Evolutionary conservation across 2,113 vertebrate species (phyloP), one percentile per base, ranked within the genome.

Genomic region (Nicator chloris): DNA sequence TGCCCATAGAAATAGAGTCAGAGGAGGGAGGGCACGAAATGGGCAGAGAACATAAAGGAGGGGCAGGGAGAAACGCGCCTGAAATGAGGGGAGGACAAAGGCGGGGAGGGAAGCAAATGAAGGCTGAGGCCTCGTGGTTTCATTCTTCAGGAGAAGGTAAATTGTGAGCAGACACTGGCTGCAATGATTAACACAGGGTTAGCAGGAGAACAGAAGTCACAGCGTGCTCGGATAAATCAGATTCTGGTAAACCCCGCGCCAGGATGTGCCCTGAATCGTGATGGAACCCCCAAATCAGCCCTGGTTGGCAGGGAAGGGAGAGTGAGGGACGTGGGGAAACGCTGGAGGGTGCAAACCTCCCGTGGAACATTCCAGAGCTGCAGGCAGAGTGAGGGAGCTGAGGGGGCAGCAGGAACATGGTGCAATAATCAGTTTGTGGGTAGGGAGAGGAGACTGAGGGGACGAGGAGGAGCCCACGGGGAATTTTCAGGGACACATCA

Each of bases 261-360:
- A 4, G 68, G 21, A 7, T 3, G 3, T 7, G 31, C 26, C 8
- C 13, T 9, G 68, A 6, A 3, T 3, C 10, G 40, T 3, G 51
- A 27, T 0, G 4, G 71, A 11, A 11, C 8, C 21, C 40, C 53
- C 2, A 45, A 0, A 6, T 0, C 18, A 2, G 39, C 1, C 18
- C 47, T 6, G 57, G 2, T 4, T 4, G 0, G 4, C 35, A 1
- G 5, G 35, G 35, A 40, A 40, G 51, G 47, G 35, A 21, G 6
- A 2, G 10, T 2, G 24, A 7, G 71, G 45, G 47, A 4, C 9
- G 0, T 0, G 4, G 45, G 20, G 10, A 7, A 1, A 35, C 0
- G 51, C 17, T 13, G 60, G 33, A 2, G 40, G 54, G 2, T 16
- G 31, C 22, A 10, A 13, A 15, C 7, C 17, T 47, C 7, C 0